phyloP scores from a whole-genome alignment of 2,888 invertebrate species.

The Drosophila putrida region DNA sequence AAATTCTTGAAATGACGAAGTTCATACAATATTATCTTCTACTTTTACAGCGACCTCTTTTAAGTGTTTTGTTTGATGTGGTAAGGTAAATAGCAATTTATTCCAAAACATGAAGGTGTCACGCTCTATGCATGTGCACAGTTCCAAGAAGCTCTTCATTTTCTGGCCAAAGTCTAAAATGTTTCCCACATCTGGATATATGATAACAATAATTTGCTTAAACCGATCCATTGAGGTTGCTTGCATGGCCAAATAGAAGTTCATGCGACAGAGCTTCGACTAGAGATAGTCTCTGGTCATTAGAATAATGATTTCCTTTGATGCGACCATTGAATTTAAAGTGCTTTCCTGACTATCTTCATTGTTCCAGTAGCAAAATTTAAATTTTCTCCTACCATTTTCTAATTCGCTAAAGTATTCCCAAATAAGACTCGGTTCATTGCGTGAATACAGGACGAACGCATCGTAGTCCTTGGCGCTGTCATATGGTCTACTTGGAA shows the following conservation, averaged over 20 bases:
- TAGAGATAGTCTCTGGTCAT: slow-evolving; percentile 5
- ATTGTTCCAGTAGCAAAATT: neutral
- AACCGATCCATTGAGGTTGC: slow-evolving; percentile 7
- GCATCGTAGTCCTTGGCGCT: slow-evolving; percentile 13
- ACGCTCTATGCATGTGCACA: slow-evolving; percentile 10
- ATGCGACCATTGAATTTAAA: slow-evolving; percentile 4
- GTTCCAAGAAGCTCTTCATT: neutral
- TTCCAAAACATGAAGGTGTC: slow-evolving; percentile 4
- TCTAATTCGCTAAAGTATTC: slow-evolving; percentile 8
- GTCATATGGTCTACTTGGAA: neutral
- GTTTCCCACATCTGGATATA: slow-evolving; percentile 10
- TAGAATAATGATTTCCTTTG: slow-evolving; percentile 20
- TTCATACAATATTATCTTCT: neutral
- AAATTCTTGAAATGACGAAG: neutral
- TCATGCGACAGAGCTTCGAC: neutral
- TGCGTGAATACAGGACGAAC: slow-evolving; percentile 1
- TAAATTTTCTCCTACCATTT: slow-evolving; percentile 1
- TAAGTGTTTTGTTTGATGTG: slow-evolving; percentile 9
- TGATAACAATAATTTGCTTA: slow-evolving; percentile 16
- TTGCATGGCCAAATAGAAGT: slow-evolving; percentile 13
- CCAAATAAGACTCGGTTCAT: neutral
- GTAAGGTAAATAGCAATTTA: neutral
- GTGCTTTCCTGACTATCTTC: neutral
- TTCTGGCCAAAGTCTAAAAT: neutral
- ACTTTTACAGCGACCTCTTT: neutral